A percentile compares a stretch with the other conserved stretches of the same genome.
These are phyloP conservation scores for Pecten maximus DNA, from an alignment of 2,888 invertebrate genomes.

Conservation along the genomic window DNA sequence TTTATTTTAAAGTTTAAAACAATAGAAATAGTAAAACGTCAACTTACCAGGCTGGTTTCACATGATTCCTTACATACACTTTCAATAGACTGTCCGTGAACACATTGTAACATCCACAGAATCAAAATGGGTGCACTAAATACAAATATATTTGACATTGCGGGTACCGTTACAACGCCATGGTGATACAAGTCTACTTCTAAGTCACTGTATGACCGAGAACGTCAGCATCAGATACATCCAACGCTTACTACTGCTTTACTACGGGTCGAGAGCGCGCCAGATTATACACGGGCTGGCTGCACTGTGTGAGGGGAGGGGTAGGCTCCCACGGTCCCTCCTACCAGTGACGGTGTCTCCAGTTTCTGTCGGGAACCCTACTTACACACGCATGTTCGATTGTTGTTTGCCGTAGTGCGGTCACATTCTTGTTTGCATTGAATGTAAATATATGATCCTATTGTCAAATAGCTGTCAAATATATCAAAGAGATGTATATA, in stretches of 20 bases:
- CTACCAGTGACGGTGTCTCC: constrained; percentile 18
- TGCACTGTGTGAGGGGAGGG: constrained; percentile 31
- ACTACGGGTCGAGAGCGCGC: constrained; percentile 33
- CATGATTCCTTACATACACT: constrained; percentile 5
- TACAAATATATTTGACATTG: constrained; percentile 25
- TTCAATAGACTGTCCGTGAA: constrained; percentile 22
- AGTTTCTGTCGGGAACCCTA: neutral
- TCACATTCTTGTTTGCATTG: constrained; percentile 26
- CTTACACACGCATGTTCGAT: constrained; percentile 4
- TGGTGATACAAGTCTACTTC: constrained; percentile 20
- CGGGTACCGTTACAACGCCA: constrained; percentile 28
- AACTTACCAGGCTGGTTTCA: neutral
- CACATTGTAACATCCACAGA: constrained; percentile 29
- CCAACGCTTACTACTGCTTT: constrained; percentile 20
- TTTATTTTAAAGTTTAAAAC: constrained; percentile 35
- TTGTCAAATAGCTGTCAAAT: constrained; percentile 13
- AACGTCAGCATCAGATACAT: constrained; percentile 12
- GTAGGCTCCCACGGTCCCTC: constrained; percentile 17
- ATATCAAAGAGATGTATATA: neutral
- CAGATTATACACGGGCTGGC: constrained; percentile 30
- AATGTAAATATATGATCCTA: neutral
- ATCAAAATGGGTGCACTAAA: neutral
- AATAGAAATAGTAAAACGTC: constrained; percentile 12
- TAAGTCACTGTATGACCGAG: constrained; percentile 7
- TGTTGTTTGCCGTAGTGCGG: neutral